Conservation (phyloP, 1,140 invertebrate species). For the Semibalanus balanoides region DNA sequence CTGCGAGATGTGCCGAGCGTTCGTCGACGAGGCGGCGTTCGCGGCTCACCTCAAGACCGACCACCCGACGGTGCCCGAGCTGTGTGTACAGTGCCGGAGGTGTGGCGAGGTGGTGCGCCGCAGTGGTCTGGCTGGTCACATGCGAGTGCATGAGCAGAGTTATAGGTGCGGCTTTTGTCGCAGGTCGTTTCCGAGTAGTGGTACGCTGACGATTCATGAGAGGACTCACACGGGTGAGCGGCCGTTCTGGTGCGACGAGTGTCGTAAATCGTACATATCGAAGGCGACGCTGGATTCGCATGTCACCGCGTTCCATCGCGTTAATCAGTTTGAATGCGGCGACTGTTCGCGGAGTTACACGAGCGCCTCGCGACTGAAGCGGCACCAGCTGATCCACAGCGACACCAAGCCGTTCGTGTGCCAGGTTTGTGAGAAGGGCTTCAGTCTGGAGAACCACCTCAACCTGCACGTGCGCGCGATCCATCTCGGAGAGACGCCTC, state of each 20-base stretch:
- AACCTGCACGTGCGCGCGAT: conserved; percentile 79
- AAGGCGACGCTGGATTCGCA: background rate
- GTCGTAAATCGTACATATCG: conserved; percentile 13
- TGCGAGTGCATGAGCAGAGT: background rate
- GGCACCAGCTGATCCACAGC: conserved; percentile 34
- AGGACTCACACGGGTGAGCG: conserved; percentile 33
- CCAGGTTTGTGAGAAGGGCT: conserved; percentile 74
- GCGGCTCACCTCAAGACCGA: background rate
- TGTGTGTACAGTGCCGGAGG: background rate
- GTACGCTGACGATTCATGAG: conserved; percentile 33
- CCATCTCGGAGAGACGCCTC: conserved; percentile 70
- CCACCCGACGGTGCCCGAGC: background rate
- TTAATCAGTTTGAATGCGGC: conserved; percentile 12
- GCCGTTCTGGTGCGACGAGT: conserved; percentile 18
- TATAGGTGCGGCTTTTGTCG: conserved; percentile 25
- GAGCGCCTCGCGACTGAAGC: conserved; percentile 21
- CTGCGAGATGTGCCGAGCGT: background rate
- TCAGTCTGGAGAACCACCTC: conserved; percentile 85
- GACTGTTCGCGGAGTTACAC: conserved; percentile 17
- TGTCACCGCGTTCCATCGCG: background rate
- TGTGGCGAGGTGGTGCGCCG: background rate
- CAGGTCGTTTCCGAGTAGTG: conserved; percentile 34
- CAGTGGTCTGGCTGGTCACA: background rate
- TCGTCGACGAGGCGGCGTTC: background rate
- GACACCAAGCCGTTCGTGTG: conserved; percentile 87